phyloP scores from a whole-genome alignment of 1,140 invertebrate genomes.

The Maniola jurtina region DNA sequence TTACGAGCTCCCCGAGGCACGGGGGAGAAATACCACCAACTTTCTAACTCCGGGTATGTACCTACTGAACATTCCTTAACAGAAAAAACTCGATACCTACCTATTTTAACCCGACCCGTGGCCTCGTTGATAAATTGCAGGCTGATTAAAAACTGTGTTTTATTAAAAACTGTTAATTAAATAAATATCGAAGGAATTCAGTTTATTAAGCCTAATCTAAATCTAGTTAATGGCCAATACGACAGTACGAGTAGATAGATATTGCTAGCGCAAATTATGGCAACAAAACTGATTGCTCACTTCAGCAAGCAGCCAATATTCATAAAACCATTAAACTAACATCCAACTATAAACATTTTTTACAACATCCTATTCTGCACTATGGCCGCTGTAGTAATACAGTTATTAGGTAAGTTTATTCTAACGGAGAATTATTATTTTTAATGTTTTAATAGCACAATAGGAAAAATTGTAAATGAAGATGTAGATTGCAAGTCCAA shows the following conservation, averaged over 20 bases:
- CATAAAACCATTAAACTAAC: constrained; percentile 7
- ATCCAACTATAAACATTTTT: constrained; percentile 8
- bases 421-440: background rate
- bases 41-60: too few species aligned
- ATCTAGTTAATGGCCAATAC: background rate
- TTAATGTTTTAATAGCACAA: too few species aligned
- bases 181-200: too few species aligned
- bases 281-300: constrained; percentile 8
- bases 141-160: too few species aligned
- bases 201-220: background rate
- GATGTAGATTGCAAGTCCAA: background rate
- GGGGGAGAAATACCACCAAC: too few species aligned
- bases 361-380: background rate
- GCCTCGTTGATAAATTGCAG: too few species aligned
- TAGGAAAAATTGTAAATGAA: background rate
- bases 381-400: background rate
- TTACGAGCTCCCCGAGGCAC: too few species aligned
- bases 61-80: too few species aligned
- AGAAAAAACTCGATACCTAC: too few species aligned
- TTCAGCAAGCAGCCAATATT: background rate
- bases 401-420: constrained; percentile 4
- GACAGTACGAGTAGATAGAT: background rate
- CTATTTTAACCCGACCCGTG: too few species aligned
- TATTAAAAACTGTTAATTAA: too few species aligned
- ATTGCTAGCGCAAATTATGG: background rate